A percentile compares a stretch with the other conserved stretches of the same genome.
phyloP scores from a whole-genome alignment of 2,888 invertebrate species.

The Eurytoma adleriae region DNA sequence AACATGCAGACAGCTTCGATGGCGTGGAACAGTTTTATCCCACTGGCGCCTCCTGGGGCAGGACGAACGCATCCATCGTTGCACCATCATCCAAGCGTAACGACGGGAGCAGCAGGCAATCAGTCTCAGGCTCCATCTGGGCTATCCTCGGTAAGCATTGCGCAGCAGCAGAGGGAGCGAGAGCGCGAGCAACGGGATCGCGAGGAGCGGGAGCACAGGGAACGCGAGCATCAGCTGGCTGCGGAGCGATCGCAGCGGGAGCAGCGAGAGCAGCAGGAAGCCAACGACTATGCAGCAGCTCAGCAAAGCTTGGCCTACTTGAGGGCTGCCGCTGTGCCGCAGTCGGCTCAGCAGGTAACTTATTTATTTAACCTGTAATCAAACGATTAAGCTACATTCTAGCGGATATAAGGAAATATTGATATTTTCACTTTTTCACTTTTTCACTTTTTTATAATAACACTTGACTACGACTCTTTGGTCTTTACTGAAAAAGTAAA shows the following conservation, averaged over 20 bases:
- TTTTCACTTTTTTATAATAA: no score
- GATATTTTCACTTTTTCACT: no score
- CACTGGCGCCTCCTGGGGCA: constrained; percentile 70
- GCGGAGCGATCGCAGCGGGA: constrained; percentile 72
- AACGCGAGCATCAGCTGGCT: constrained; percentile 65
- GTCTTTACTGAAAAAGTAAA: no score
- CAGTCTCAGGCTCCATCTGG: constrained; percentile 58
- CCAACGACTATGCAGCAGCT: constrained; percentile 77
- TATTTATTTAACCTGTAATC: neutral
- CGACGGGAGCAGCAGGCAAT: constrained; percentile 64
- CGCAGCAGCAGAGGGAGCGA: constrained; percentile 66
- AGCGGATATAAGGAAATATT: no score
- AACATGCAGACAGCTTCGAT: constrained; percentile 73
- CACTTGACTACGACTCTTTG: no score
- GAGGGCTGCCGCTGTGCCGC: constrained; percentile 63
- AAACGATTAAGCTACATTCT: no score
- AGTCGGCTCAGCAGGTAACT: constrained; percentile 70
- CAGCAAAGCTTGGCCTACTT: constrained; percentile 56
- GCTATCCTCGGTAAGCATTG: constrained; percentile 40
- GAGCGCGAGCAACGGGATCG: constrained; percentile 65
- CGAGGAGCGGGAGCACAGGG: constrained; percentile 61
- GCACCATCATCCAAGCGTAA: constrained; percentile 68
- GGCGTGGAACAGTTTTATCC: constrained; percentile 73
- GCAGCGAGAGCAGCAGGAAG: constrained; percentile 70
- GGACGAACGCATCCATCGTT: constrained; percentile 63